Conservation (phyloP, 2,888 invertebrate genomes). For the Sturmia bella region DNA sequence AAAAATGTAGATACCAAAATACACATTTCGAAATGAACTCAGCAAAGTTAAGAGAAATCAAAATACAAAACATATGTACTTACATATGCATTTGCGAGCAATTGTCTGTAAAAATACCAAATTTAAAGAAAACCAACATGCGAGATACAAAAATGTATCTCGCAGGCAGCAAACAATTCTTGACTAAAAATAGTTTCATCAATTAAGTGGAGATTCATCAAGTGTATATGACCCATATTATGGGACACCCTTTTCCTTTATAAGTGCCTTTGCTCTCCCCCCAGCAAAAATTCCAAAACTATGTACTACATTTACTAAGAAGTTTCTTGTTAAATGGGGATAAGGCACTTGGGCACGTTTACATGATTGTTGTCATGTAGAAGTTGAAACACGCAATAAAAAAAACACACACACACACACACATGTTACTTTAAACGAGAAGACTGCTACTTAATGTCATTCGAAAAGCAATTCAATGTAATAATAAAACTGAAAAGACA, state of each 20-base stretch:
- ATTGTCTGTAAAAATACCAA: constrained; percentile 42
- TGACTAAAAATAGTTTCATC: constrained; percentile 69
- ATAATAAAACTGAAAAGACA: constrained; percentile 10
- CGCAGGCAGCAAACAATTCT: constrained; percentile 39
- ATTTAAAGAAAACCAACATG: constrained; percentile 9
- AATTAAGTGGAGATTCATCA: constrained; percentile 71
- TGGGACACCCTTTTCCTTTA: constrained; percentile 51
- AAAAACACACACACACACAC: neutral
- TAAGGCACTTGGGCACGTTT: constrained; percentile 58
- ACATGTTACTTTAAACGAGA: neutral
- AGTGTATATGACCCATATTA: constrained; percentile 71
- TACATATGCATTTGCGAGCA: no score
- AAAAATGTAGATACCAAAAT: constrained; percentile 12
- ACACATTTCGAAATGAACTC: constrained; percentile 25
- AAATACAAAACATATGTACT: constrained; percentile 9
- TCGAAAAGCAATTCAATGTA: neutral
- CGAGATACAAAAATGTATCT: neutral
- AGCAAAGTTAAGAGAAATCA: constrained; percentile 42
- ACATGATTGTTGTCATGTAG: constrained; percentile 38
- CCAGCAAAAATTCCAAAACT: neutral
- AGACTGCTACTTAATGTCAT: neutral
- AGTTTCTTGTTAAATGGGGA: constrained; percentile 56
- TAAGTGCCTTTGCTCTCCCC: constrained; percentile 1
- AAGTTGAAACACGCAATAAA: constrained; percentile 22
- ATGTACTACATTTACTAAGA: constrained; percentile 45